Base-by-base conservation (phyloP, 1,140 invertebrate species). In the Drosophila prosaltans region DNA sequence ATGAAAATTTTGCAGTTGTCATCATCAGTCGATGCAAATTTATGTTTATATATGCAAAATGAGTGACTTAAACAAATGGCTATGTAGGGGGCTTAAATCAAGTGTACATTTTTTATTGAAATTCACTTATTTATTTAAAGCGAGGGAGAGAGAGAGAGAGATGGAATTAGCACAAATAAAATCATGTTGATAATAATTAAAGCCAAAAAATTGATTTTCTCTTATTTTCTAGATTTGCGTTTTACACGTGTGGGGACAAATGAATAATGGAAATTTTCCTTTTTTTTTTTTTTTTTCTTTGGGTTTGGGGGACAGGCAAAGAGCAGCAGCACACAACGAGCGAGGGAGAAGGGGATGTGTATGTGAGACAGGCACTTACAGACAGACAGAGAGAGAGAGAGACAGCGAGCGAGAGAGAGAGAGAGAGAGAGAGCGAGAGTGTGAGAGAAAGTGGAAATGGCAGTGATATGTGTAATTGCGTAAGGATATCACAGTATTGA, bases 1-100 rank as follows among this genome's bases (percentile, higher is more conserved):
- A 40, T 16, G 16, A 59, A 59, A 59, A 40, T 59, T 59, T 8
- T 16, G 16, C 73, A 39, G 16, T 41, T 77, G 74, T 77, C 65
- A 26, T 43, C 43, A 28, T 59, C 66, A 59, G 72, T 68, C 65
- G 68, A 75, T 60, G 60, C 41, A 57, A 76, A 77, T 77, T 36
- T 70, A 40, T 65, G 74, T 77, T 70, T 77, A 69, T 73, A 76
- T 76, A 64, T 69, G 73, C 62, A 68, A 54, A 68, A 55, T 36
- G 74, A 83, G 67, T 40, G 36, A 66, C 58, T 54, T 24, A 67
- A 40, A 43, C 24, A 26, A 48, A 57, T 36, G 40, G 16, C 67
- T 39, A 59, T 43, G 57, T 8, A 57, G 69, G 16, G 67, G 43
- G 74, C 16, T 69, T 83, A 74, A 88, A 76, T 86, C 72, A 72